Percentiles rank a stretch among this genome's conserved stretches.
phyloP scores from a whole-genome alignment of 2,888 invertebrate genomes.

The Drosophila quinaria region DNA sequence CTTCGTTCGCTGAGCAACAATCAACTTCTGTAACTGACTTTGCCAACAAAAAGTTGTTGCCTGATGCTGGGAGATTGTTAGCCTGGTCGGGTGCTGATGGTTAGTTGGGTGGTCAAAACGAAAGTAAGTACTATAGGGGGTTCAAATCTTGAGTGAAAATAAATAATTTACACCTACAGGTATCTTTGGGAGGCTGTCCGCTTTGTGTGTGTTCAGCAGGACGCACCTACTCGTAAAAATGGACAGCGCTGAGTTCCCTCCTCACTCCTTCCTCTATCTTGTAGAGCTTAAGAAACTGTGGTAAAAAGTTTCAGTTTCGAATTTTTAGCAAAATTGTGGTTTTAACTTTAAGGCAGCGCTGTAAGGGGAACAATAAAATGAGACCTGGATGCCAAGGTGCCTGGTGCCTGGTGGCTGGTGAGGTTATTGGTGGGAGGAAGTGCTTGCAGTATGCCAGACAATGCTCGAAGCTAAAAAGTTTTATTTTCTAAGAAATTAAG shows the following conservation, averaged over 20 bases:
- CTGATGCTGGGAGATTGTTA: slow-evolving; percentile 50
- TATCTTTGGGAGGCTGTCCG: slow-evolving; percentile 52
- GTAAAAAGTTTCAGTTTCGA: slow-evolving; percentile 70
- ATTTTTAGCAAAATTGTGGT: slow-evolving; percentile 69
- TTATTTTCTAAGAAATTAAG: slow-evolving; percentile 81
- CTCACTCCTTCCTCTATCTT: background rate
- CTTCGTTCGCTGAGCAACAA: slow-evolving; percentile 54
- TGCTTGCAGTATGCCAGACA: slow-evolving; percentile 63
- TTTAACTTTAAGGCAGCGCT: slow-evolving; percentile 62
- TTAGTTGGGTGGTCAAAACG: slow-evolving; percentile 5
- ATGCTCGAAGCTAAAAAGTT: slow-evolving; percentile 77
- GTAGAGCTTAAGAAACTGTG: slow-evolving; percentile 54
- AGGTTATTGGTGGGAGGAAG: slow-evolving; percentile 32
- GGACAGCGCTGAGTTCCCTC: slow-evolving; percentile 1
- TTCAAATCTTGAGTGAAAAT: slow-evolving; percentile 82
- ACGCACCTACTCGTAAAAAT: slow-evolving; percentile 30
- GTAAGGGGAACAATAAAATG: slow-evolving; percentile 36
- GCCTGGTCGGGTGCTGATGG: slow-evolving; percentile 37
- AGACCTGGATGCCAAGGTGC: slow-evolving; percentile 55
- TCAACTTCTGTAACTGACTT: slow-evolving; percentile 80
- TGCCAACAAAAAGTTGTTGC: slow-evolving; percentile 65
- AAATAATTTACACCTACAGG: slow-evolving; percentile 84
- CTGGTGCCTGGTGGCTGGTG: background rate
- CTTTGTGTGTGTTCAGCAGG: slow-evolving; percentile 20
- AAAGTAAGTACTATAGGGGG: slow-evolving; percentile 4